A percentile compares a stretch with the other conserved stretches of the same genome.
Conservation (phyloP, 1,140 invertebrate species). For the Aphidius ervi region DNA sequence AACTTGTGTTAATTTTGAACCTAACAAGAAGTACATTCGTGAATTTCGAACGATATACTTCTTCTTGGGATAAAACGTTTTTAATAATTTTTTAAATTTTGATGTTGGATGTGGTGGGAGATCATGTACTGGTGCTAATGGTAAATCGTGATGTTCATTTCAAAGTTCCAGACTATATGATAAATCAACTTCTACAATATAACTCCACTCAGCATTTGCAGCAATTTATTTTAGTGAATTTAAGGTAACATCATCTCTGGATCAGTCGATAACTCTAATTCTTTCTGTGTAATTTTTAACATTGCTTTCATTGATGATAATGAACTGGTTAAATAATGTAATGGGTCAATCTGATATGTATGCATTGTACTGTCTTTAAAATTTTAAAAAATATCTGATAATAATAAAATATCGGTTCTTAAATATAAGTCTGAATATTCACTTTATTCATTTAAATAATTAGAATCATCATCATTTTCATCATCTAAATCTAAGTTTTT, state of each 20-base stretch:
- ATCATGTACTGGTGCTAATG: conserved; percentile 32
- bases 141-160: too few species aligned
- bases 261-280: conserved; percentile 52
- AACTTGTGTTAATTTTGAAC: conserved; percentile 50
- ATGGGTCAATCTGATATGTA: conserved; percentile 38
- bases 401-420: too few species aligned
- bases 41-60: conserved; percentile 56
- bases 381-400: conserved; percentile 52
- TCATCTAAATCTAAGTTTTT: too few species aligned
- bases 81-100: conserved; percentile 39
- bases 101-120: conserved; percentile 12
- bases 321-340: too few species aligned
- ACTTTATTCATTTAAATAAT: too few species aligned
- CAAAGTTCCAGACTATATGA: conserved; percentile 27
- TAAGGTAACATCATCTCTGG: conserved; percentile 46
- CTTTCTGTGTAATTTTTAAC: conserved; percentile 40
- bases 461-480: neutral
- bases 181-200: conserved; percentile 23
- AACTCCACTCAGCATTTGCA: conserved; percentile 23
- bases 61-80: conserved; percentile 40
- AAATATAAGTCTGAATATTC: too few species aligned
- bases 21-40: too few species aligned
- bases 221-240: conserved; percentile 23
- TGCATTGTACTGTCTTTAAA: conserved; percentile 35
- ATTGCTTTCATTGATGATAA: too few species aligned